Percentiles rank a stretch among this genome's conserved stretches.
Conservation (phyloP, 2,113 vertebrate species). For the Ceyx margarethae region DNA sequence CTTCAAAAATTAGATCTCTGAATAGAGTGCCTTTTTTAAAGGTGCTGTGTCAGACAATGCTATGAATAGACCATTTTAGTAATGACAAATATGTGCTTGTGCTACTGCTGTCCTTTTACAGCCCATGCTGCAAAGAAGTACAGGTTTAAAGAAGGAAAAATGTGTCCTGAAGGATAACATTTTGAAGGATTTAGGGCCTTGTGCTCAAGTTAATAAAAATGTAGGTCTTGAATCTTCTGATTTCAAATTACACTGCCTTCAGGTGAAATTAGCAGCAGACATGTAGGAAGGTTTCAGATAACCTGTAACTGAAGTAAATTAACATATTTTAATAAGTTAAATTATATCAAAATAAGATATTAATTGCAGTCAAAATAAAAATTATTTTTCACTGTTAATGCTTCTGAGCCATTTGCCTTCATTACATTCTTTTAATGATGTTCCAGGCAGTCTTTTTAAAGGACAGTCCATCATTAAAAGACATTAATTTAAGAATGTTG, state of each 20-base stretch:
- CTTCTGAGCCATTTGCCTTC: conserved; percentile 34
- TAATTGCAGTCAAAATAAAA: conserved; percentile 54
- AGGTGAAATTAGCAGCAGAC: conserved; percentile 33
- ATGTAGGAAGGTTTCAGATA: conserved; percentile 51
- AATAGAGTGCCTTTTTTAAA: conserved; percentile 31
- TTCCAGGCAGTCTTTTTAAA: too few relatives aligned
- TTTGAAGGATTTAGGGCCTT: conserved; percentile 28
- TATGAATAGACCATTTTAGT: neutral
- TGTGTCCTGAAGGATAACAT: neutral
- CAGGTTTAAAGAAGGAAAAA: neutral
- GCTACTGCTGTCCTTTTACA: neutral
- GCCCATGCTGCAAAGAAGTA: neutral
- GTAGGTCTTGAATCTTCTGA: neutral
- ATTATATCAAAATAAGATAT: conserved; percentile 17
- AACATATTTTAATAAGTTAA: conserved; percentile 63
- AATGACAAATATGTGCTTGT: neutral
- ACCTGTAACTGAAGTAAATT: conserved; percentile 54
- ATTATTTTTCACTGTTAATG: conserved; percentile 23
- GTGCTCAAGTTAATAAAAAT: conserved; percentile 32
- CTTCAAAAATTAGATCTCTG: conserved; percentile 40
- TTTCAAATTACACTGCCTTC: conserved; percentile 31
- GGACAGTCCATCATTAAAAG: too few relatives aligned
- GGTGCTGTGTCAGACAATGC: conserved; percentile 1
- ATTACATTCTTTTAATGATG: conserved; percentile 43
- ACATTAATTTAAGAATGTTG: too few relatives aligned